Conservation (phyloP, 1,140 invertebrate genomes). For the Chironomus striatipennis region DNA sequence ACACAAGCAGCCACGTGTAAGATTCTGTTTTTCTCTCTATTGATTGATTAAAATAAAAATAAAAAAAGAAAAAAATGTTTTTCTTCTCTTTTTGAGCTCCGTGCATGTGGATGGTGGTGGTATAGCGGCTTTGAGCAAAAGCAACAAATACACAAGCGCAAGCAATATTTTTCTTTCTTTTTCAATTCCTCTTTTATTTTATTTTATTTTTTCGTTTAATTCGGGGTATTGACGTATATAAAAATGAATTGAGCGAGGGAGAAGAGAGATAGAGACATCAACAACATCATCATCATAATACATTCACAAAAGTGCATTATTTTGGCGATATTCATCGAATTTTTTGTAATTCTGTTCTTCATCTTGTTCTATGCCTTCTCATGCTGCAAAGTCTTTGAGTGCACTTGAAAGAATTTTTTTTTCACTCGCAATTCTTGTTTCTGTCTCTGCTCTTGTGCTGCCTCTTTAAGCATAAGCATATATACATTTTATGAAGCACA, state of each 20-base stretch:
- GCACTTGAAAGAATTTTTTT: neutral
- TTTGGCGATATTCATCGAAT: conserved; percentile 6
- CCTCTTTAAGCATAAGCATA: too few species aligned
- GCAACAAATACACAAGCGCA: conserved; percentile 11
- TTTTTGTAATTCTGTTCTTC: neutral
- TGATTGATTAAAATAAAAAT: conserved; percentile 23
- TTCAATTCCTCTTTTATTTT: too few species aligned
- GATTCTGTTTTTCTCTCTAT: conserved; percentile 18
- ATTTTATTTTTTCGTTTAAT: neutral
- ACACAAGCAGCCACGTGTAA: conserved; percentile 19
- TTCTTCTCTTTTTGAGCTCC: neutral
- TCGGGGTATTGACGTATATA: conserved; percentile 6
- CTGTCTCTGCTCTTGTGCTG: too few species aligned
- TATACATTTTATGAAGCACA: neutral
- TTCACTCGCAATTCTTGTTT: neutral
- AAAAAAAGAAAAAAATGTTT: too few species aligned
- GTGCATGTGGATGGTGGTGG: neutral
- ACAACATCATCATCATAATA: neutral
- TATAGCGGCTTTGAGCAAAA: conserved; percentile 6
- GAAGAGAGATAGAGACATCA: neutral
- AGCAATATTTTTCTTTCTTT: neutral
- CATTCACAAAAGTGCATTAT: neutral
- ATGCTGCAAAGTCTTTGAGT: neutral
- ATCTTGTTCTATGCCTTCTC: neutral
- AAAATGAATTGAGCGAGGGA: neutral